phyloP scores from a whole-genome alignment of 2,797 vertebrate species.

The Acanthurus tractus region DNA sequence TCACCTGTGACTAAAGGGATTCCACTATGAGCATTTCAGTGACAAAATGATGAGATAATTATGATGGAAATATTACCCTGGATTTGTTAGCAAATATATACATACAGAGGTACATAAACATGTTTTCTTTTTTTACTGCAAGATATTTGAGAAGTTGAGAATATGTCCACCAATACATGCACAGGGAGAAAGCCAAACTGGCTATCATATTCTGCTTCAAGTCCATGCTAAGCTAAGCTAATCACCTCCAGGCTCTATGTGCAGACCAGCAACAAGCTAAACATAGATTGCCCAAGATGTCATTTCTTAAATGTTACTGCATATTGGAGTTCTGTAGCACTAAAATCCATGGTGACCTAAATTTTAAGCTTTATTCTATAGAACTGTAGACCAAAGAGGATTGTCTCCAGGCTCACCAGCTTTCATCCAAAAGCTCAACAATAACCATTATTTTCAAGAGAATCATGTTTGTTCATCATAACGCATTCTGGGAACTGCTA shows the following conservation, averaged over 20 bases:
- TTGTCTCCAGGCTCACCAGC: no score
- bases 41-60: neutral
- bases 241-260: neutral
- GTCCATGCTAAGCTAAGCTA: conserved; percentile 4
- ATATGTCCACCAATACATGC: neutral
- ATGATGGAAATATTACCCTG: neutral
- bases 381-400: no score
- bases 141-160: neutral
- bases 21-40: neutral
- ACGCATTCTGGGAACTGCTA: neutral
- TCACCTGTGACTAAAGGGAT: neutral
- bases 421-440: no score
- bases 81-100: neutral
- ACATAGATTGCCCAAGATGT: neutral
- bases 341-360: neutral
- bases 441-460: no score
- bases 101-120: no score
- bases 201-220: neutral
- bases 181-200: no score
- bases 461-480: neutral
- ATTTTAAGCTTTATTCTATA: no score
- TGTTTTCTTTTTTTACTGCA: no score
- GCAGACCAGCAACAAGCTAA: neutral
- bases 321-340: neutral
- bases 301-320: neutral